These are phyloP conservation scores for Homarus americanus DNA, from an alignment of 1,140 invertebrate genomes.

Conservation along the genomic window DNA sequence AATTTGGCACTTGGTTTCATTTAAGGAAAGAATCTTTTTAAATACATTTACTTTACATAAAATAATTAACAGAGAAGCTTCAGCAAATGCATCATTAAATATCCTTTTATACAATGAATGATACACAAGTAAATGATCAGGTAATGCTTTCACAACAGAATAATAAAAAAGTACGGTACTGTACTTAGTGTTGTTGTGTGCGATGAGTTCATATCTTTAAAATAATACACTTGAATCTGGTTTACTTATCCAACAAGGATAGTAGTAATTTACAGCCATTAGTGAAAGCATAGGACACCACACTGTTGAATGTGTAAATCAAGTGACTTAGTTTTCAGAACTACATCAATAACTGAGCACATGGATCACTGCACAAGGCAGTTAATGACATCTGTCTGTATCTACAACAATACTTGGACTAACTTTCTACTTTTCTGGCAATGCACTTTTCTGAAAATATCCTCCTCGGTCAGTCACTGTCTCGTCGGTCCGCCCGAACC, in stretches of 20 bases:
- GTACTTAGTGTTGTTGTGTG: not conserved
- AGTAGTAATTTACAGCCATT: not conserved
- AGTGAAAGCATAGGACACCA: constrained; percentile 1
- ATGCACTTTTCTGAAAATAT: not conserved
- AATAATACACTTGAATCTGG: not conserved
- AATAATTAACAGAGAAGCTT: not conserved
- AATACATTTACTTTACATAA: constrained; percentile 14
- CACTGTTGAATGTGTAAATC: not conserved
- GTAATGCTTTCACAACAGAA: not conserved
- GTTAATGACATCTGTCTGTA: not conserved
- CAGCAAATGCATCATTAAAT: not conserved
- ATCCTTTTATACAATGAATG: not conserved
- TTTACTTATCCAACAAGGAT: not conserved
- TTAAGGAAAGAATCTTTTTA: not conserved
- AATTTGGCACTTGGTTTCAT: not conserved
- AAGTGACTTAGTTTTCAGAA: constrained; percentile 1
- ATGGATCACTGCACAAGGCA: not conserved
- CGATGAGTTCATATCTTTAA: not conserved
- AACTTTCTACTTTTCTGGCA: not conserved
- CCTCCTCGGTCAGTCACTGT: not conserved
- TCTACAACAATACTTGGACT: not conserved
- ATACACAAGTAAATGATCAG: not conserved
- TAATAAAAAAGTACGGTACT: not conserved
- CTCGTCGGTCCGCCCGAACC: not conserved
- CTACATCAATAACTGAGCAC: constrained; percentile 20